Base-by-base conservation (phyloP, 2,797 vertebrate genomes). In the Eulemur mongoz region DNA sequence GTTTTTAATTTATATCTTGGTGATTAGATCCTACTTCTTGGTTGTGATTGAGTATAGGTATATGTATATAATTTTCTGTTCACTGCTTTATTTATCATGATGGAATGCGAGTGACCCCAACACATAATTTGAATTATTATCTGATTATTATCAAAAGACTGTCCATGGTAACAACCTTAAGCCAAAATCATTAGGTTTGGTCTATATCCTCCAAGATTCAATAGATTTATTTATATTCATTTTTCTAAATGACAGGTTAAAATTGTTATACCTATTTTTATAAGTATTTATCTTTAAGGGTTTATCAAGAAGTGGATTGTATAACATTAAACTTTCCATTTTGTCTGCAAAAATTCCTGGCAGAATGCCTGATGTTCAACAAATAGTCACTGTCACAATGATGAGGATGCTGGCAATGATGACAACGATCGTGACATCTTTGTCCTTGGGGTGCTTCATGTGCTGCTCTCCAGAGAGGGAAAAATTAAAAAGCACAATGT, bases 241-340 rank as follows among this genome's bases (percentile, higher is more conserved):
- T 89, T 93, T 35, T 35, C 72, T 48, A 78, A 82, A 69, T 57
- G 70, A 27, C 65, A 75, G 43, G 11, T 73, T 86, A 94, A 91
- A 70, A 89, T 63, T 91, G 7, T 79, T 91, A 48, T 27, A 48
- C 17, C 4, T 17, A 8, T 54, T 88, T 95, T 89, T 32, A 17
- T 18, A 89, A 48, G 25, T 73, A 48, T 63, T 63, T 61, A 59
- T 14, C 23, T n/a, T 70, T 7, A 70, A 86, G 23, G 3, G 32
- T 35, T 89, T 80, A 86, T 35, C 52, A 82, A 76, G 22, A 93
- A 54, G 8, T 59, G 18, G 11, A 78, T n/a, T 57, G 15, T 35
- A 61, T 72, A 85, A 91, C 27, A 59, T 83, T 88, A 35, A 73
- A 22, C 23, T 94, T 92, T 65, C 30, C 61, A n/a, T 87, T 91